These are phyloP conservation scores for Habrosyne pyritoides DNA, from an alignment of 2,888 invertebrate genomes.

Conservation along the genomic window DNA sequence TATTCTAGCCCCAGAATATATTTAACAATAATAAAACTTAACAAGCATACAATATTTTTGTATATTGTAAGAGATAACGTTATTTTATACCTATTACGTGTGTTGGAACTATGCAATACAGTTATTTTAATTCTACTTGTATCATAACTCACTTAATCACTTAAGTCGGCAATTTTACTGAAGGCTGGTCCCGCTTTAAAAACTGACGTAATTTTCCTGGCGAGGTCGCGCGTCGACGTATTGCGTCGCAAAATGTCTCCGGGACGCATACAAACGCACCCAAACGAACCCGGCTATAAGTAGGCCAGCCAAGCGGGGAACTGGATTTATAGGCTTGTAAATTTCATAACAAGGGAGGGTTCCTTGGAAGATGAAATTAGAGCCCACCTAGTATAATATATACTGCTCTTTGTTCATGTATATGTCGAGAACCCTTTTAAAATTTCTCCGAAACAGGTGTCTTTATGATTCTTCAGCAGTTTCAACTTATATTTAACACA, in stretches of 20 bases:
- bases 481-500: neutral
- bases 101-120: neutral
- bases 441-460: neutral
- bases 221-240: slow-evolving; percentile 67
- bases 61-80: too few relatives aligned
- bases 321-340: slow-evolving; percentile 61
- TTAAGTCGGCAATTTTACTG: slow-evolving; percentile 53
- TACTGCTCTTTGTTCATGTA: too few relatives aligned
- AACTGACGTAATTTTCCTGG: slow-evolving; percentile 77
- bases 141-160: slow-evolving; percentile 12
- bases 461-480: neutral
- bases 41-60: too few relatives aligned
- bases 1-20: too few relatives aligned
- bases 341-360: slow-evolving; percentile 55
- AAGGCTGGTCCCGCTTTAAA: slow-evolving; percentile 57
- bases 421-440: neutral
- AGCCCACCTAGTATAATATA: slow-evolving; percentile 33
- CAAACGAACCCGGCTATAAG: slow-evolving; percentile 48
- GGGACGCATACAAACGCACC: slow-evolving; percentile 37
- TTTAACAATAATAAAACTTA: too few relatives aligned
- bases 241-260: slow-evolving; percentile 69
- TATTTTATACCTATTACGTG: too few relatives aligned
- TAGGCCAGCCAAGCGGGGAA: slow-evolving; percentile 58
- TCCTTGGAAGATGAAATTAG: slow-evolving; percentile 32
- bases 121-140: slow-evolving; percentile 45